These are phyloP conservation scores for Entomobrya proxima DNA, from an alignment of 2,888 invertebrate genomes.

Conservation along the genomic window DNA sequence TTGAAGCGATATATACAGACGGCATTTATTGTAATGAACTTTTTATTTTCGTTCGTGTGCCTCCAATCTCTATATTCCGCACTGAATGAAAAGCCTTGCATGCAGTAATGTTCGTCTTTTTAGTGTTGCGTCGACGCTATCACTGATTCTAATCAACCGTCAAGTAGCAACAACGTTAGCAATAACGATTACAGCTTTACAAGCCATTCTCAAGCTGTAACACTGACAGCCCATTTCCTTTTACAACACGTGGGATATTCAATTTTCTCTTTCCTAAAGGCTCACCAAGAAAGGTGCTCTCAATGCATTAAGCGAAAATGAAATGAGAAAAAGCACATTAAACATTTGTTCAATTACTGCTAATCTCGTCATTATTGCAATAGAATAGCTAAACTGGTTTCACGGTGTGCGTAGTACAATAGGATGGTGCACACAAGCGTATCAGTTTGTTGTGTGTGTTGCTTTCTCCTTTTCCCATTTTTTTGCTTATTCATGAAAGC, in stretches of 20 bases:
- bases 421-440: neutral
- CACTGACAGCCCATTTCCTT: conserved; percentile 45
- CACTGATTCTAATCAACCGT: conserved; percentile 48
- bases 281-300: neutral
- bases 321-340: conserved; percentile 37
- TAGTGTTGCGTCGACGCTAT: neutral
- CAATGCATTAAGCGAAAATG: conserved; percentile 4
- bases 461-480: neutral
- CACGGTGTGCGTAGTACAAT: neutral
- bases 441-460: neutral
- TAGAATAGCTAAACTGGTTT: neutral
- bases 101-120: neutral
- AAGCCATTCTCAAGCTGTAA: conserved; percentile 32
- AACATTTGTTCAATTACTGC: conserved; percentile 56
- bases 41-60: neutral
- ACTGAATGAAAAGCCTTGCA: neutral
- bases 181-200: conserved; percentile 42
- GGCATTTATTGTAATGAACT: conserved; percentile 33
- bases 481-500: conserved; percentile 20
- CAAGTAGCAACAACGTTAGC: conserved; percentile 14
- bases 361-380: conserved; percentile 57
- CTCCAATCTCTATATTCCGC: neutral
- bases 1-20: conserved; percentile 26
- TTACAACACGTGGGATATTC: conserved; percentile 47
- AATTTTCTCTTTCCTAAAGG: conserved; percentile 34